Base-by-base conservation (phyloP, 2,113 vertebrate species). In the Nesogale talazaci region DNA sequence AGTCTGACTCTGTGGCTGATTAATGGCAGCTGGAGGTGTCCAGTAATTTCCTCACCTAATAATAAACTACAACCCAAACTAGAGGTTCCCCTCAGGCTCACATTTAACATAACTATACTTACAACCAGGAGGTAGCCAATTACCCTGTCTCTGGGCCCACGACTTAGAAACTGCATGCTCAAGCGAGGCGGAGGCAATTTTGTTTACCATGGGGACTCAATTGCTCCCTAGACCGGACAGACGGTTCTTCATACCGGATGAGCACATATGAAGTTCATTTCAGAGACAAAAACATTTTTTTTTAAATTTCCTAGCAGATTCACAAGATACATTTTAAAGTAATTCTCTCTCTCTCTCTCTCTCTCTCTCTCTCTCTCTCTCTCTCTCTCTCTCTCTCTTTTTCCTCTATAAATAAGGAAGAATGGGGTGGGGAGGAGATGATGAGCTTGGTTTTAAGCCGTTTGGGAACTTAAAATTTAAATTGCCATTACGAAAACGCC, bases 1-100 rank as follows among this genome's bases (percentile, higher is more conserved):
- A 98, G 98, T 96, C 98, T 96, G 98, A 94, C 98, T 99, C 98
- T 97, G 98, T 8, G 96, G 98, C 98, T 99, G 98, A 99, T 99
- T 98, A 99, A 99, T 98, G 98, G 98, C 98, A 98, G 98, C 98
- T 98, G 98, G 98, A 99, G 98, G 98, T 99, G 98, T 99, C 99
- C 98, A 97, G 96, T 97, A 98, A 98, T 98, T 98, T 98, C 98
- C 98, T 98, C 98, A 97, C 98, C 98, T 98, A 98, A 98, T 98
- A 98, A 99, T 98, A 98, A 98, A 98, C 97, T 98, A 95, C 96
- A 97, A 59, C 97, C 97, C 97, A 91, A 97, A 97, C 92, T 65
- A 97, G 96, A 94, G 95, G 96, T 70, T 89, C 95, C 96, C 97
- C 96, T 96, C 97, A 42, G 96, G 97, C 97, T 97, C 91, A 76